phyloP scores from a whole-genome alignment of 2,888 invertebrate species.

The Polyploca ridens region DNA sequence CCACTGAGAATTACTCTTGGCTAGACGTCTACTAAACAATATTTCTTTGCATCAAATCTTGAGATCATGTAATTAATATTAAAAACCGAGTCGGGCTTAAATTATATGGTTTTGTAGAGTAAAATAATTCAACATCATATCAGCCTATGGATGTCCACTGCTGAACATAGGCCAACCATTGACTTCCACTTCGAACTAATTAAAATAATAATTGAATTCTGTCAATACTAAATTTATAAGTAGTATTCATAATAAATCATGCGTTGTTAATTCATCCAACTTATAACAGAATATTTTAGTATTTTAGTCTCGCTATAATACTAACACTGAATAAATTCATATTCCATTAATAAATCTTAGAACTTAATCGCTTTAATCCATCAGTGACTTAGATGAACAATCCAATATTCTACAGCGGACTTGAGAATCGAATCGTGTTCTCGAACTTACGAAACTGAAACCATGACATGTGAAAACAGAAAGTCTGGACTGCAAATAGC shows the following conservation, averaged over 20 bases:
- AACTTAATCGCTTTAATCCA: not conserved
- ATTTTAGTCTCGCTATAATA: not conserved
- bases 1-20: not conserved
- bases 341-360: not conserved
- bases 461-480: slow-evolving; percentile 72
- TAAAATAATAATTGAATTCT: not conserved
- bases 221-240: not conserved
- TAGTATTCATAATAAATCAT: not conserved
- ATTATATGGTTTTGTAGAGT: not conserved
- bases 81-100: not conserved
- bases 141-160: too few species aligned
- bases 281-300: not conserved
- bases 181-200: too few species aligned
- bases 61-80: not conserved
- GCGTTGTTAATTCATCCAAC: not conserved
- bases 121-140: too few species aligned
- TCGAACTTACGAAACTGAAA: slow-evolving; percentile 56
- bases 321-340: not conserved
- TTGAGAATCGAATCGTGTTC: slow-evolving; percentile 13
- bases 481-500: slow-evolving; percentile 73
- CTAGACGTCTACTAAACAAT: not conserved
- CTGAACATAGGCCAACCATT: too few species aligned
- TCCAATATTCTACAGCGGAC: slow-evolving; percentile 2
- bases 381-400: slow-evolving; percentile 1
- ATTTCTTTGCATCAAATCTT: not conserved